Base-by-base conservation (phyloP, 2,797 vertebrate genomes). In the Microctenopoma stevenorrisi region DNA sequence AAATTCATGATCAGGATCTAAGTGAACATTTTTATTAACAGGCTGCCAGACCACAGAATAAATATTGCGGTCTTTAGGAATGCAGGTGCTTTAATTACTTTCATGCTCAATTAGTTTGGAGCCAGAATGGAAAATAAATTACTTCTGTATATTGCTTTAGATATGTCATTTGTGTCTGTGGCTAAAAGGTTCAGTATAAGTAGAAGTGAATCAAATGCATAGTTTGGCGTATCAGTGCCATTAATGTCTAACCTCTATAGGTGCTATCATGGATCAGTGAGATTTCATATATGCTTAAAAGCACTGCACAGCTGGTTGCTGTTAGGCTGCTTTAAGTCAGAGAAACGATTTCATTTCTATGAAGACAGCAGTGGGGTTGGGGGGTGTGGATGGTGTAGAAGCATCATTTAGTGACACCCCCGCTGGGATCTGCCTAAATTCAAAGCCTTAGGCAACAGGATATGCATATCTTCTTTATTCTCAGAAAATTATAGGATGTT, bases 1-100 rank as follows among this genome's bases (percentile, higher is more conserved):
- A 30, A 52, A 87, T 89, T 86, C 70, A 77, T 85, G 88, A 89
- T 91, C 73, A 69, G 43, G 73, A 93, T 90, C 76, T 46, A 75
- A 88, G 76, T 66, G 68, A 88, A 92, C 89, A 68, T 86, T 91
- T 94, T 93, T 93, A 93, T 91, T 82, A 93, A 94, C 72, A 52
- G 76, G 55, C 75, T 77, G 86, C 74, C 85, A 86, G 74, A 84
- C 88, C 71, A 13, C 82, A 85, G 78, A 86, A 92, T 89, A 93
- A 91, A 93, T 85, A 86, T 55, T 82, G 86, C 50, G 68, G 84
- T 84, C 83, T 78, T 63, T 68, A 68, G 69, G 81, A 89, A 89
- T 87, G 81, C 88, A 91, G 82, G 88, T 81, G 82, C 81, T 91
- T 92, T 90, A 91, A 93, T 92, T 92, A 88, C 75, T 88, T 91